Evolutionary conservation across 2,888 invertebrate species (phyloP).

Genomic region (Sinopyrophorus schimmeli): DNA sequence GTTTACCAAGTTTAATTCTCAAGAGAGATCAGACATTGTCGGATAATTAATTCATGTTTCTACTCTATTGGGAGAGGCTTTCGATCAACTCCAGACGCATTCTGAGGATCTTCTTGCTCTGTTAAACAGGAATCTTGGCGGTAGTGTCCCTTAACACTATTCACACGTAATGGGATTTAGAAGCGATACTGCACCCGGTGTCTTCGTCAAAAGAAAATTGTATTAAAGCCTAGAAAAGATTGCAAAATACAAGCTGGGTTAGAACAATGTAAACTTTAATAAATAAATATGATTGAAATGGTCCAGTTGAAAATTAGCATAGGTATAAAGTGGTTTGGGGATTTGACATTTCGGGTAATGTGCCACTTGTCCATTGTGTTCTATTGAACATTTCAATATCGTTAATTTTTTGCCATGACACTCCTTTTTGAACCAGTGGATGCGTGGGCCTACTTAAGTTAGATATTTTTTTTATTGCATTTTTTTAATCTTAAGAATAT

Average conservation of each 20-base stretch:
- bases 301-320: no score
- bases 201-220: background rate
- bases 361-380: no score
- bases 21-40: constrained; percentile 42
- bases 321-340: no score
- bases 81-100: constrained; percentile 41
- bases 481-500: no score
- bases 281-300: no score
- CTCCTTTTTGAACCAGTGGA: no score
- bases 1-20: constrained; percentile 38
- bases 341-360: no score
- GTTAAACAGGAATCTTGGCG: background rate
- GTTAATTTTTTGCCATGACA: no score
- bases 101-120: constrained; percentile 9
- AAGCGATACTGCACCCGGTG: background rate
- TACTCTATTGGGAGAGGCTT: constrained; percentile 42
- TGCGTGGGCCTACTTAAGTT: no score
- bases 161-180: no score
- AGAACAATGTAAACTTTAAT: constrained; percentile 1
- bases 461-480: no score
- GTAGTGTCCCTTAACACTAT: background rate
- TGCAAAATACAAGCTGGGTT: background rate
- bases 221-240: background rate
- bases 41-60: constrained; percentile 49
- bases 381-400: no score